These are phyloP conservation scores for Cetoscarus ocellatus DNA, from an alignment of 2,797 vertebrate genomes.

Conservation along the genomic window DNA sequence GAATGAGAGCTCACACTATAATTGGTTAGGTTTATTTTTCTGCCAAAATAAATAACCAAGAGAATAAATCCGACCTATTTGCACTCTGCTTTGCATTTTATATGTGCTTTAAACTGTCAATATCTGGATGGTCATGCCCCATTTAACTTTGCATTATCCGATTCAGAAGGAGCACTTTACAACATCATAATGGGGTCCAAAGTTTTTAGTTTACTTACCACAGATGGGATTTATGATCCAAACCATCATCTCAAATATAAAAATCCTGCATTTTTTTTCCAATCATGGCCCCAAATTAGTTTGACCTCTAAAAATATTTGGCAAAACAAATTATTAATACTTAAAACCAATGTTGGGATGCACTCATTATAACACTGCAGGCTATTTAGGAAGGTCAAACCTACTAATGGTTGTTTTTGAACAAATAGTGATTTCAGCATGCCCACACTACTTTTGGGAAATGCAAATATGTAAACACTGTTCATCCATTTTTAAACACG, in stretches of 20 bases:
- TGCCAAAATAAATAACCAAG: too few relatives aligned
- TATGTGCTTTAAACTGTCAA: too few relatives aligned
- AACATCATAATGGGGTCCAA: too few relatives aligned
- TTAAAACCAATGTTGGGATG: slow-evolving; percentile 9
- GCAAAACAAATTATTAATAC: slow-evolving; percentile 1
- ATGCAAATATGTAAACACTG: slow-evolving; percentile 8
- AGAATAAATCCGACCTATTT: too few relatives aligned
- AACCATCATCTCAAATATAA: neutral
- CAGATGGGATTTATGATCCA: neutral
- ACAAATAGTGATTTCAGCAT: slow-evolving; percentile 10
- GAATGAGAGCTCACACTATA: too few relatives aligned
- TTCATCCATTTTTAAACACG: slow-evolving; percentile 23
- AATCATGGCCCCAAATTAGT: neutral
- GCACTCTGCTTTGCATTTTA: too few relatives aligned
- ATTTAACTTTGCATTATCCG: too few relatives aligned
- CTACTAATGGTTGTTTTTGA: neutral
- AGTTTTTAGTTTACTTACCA: too few relatives aligned
- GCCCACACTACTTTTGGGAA: neutral
- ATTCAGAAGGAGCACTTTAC: too few relatives aligned
- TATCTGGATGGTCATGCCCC: too few relatives aligned
- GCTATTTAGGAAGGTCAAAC: slow-evolving; percentile 14
- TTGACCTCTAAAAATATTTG: neutral
- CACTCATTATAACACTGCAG: slow-evolving; percentile 9
- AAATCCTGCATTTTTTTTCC: neutral
- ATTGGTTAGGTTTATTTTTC: too few relatives aligned